Evolutionary conservation across 2,113 vertebrate genomes (phyloP), one percentile per base, ranked within the genome.

Genomic region (rabbit (Oryctolagus cuniculus)): DNA sequence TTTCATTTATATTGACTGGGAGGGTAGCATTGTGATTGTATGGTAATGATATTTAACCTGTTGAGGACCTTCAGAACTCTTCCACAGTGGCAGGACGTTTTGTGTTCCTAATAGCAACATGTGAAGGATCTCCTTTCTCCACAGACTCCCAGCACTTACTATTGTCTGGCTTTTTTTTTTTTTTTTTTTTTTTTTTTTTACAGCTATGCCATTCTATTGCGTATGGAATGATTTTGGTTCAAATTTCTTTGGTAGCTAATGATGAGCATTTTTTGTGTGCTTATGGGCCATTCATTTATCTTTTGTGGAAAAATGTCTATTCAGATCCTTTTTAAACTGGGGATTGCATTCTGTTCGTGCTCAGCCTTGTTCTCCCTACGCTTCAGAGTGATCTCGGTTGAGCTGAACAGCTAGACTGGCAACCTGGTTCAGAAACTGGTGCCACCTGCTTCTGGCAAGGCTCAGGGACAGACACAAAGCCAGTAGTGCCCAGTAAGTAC

Each of bases 271-370:
- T 61, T 34, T 82, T 69, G 4, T 70, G 5, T 75, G 27, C 9
- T 74, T 75, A 49, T 34, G 87, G 82, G 16, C 24, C 10, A 19
- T 72, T 70, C 93, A 5, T 81, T 3, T 81, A 19, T 78, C 25
- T 69, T 85, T 69, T 80, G 51, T 79, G 36, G 53, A 66, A 73
- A 90, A 64, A 51, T 73, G 55, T 53, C 27, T 58, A 0, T 66
- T 86, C 38, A 90, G 49, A 58, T 78, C 34, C 75, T 85, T 83
- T 93, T 89, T 72, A 83, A 94, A 58, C 44, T 80, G 36, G 25
- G 5, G 6, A 16, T 85, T 75, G 44, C 22, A 44, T 44, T 44
- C 66, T 83, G 49, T 87, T 77, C 19, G 17, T 58, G 44, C 61
- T 67, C 67, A 82, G 38, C 66, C 17, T 87, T 87, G 25, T 90